Evolutionary conservation across 2,113 vertebrate genomes (phyloP).

Genomic region (Brienomyrus longianalis): DNA sequence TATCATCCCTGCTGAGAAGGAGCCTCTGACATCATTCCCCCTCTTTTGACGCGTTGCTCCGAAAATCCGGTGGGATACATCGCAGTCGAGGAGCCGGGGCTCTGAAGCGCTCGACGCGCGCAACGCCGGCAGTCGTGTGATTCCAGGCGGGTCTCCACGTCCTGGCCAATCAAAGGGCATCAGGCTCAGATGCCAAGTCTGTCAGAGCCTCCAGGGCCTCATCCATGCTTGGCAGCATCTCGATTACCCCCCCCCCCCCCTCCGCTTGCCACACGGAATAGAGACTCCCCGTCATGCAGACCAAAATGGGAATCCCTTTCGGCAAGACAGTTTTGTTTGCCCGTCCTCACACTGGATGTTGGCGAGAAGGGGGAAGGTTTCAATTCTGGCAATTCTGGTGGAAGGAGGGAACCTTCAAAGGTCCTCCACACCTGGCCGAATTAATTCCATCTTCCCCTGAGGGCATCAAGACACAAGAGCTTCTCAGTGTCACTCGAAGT

Average conservation of each 20-base stretch:
- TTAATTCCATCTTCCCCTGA: neutral
- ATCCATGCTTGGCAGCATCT: neutral
- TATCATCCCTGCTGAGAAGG: neutral
- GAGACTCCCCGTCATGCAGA: neutral
- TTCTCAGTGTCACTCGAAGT: neutral
- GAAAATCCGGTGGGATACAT: neutral
- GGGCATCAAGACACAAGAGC: neutral
- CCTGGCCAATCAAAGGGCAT: slow-evolving; percentile 15
- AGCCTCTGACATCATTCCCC: neutral
- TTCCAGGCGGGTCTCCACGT: slow-evolving; percentile 13
- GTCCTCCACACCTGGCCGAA: neutral
- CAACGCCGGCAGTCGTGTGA: slow-evolving; percentile 10
- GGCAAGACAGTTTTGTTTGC: neutral
- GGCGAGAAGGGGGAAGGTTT: neutral
- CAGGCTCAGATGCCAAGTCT: slow-evolving; percentile 4
- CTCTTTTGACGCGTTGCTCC: slow-evolving; percentile 13
- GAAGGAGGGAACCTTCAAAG: neutral
- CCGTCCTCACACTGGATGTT: neutral
- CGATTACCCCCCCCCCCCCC: neutral
- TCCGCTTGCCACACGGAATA: neutral
- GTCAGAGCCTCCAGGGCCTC: neutral
- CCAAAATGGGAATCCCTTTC: neutral
- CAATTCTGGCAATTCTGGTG: neutral
- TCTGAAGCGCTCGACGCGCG: neutral
- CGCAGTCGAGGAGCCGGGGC: neutral